Evolutionary conservation across 2,888 invertebrate genomes (phyloP), one percentile per base, ranked within the genome.

Genomic region (Acrocyrtus sp.): DNA sequence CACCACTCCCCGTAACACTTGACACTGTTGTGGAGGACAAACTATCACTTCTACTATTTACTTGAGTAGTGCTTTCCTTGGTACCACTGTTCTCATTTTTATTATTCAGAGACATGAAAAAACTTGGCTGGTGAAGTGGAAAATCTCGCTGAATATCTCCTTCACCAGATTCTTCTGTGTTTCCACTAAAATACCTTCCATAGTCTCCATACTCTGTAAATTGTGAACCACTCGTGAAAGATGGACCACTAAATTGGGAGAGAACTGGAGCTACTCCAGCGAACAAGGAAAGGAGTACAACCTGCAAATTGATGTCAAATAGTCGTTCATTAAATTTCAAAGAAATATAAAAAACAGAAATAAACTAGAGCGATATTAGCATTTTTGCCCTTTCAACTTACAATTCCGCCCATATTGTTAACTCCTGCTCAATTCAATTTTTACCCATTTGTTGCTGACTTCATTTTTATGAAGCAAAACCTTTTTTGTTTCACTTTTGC

Each of bases 111-210:
- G 58, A 67, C 12, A 39, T 50, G 29, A 60, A 67, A 34, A 67
- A 67, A 45, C 67, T 67, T 58, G 17, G 67, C 22, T 67, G 67
- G 15, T 67, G 67, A n/a, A 51, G n/a, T 45, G 26, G 58, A 60
- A 60, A 67, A 15, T 50, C 24, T 27, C 51, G 15, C 15, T 51
- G 26, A 10, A 12, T 15, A 10, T 12, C 12, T 47, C 21, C 10
- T 47, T 47, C 34, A 3, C 6, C 19, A 24, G 19, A 3, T 21
- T 22, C 21, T 45, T 27, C 56, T 17, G 27, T 48, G 26, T 26
- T 66, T 10, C 56, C 43, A 19, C 17, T 56, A 15, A 5, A 27
- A 2, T 50, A 24, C 12, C 24, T 15, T 27, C 67, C 58, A 26
- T 50, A 67, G 24, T 67, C 58, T 26, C 45, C 67, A 26, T 60